A percentile compares a stretch with the other conserved stretches of the same genome.
Evolutionary conservation across 2,888 invertebrate species (phyloP).

Genomic region (Polyommatus icarus): DNA sequence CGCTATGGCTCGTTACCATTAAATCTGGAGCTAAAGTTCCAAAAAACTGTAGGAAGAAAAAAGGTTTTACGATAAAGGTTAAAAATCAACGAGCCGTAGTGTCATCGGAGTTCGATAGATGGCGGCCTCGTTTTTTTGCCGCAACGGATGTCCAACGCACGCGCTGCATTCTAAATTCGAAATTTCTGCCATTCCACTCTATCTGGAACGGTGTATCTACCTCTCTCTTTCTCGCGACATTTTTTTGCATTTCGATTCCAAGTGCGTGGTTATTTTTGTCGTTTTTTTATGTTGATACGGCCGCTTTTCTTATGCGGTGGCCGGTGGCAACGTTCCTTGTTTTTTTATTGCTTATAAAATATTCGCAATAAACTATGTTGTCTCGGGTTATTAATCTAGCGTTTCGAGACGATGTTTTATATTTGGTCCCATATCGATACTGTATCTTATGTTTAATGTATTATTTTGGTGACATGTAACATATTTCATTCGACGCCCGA

Average conservation of each 20-base stretch:
- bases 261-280: conserved; percentile 74
- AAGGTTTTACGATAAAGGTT: conserved; percentile 19
- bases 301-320: conserved; percentile 59
- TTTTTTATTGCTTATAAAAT: conserved; percentile 52
- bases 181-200: conserved; percentile 62
- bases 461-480: conserved; percentile 2
- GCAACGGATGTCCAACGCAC: conserved; percentile 76
- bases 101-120: conserved; percentile 64
- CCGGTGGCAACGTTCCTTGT: conserved; percentile 59
- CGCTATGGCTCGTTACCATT: background rate
- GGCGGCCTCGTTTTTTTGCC: conserved; percentile 68
- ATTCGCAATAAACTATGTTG: conserved; percentile 47
- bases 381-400: conserved; percentile 45
- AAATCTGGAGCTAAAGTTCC: background rate
- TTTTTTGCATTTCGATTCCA: conserved; percentile 78
- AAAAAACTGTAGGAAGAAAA: background rate
- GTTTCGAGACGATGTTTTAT: conserved; percentile 31
- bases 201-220: conserved; percentile 50
- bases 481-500: background rate
- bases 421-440: background rate
- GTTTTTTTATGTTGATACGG: conserved; percentile 56
- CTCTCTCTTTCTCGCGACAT: conserved; percentile 65
- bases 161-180: conserved; percentile 78
- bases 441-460: conserved; percentile 23
- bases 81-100: conserved; percentile 48